These are phyloP conservation scores for Proteles cristata DNA, from an alignment of 2,113 vertebrate genomes.

Conservation along the genomic window DNA sequence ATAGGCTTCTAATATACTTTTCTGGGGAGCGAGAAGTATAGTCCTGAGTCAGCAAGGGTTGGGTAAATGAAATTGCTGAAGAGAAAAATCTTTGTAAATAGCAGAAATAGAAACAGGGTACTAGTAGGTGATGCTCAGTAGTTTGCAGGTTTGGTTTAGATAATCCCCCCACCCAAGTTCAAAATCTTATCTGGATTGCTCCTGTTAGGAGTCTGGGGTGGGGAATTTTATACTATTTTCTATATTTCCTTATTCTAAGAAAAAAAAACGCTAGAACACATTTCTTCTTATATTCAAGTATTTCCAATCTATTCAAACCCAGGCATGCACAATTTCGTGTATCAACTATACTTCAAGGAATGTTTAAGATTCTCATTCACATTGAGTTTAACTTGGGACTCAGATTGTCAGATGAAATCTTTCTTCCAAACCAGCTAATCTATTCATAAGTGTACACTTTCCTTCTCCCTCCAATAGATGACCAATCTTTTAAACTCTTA, in stretches of 20 bases:
- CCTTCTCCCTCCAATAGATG: neutral
- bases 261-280: neutral
- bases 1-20: constrained; percentile 25
- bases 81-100: constrained; percentile 39
- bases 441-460: neutral
- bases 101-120: neutral
- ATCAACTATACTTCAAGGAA: neutral
- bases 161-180: neutral
- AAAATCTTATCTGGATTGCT: constrained; percentile 17
- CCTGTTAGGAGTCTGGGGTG: neutral
- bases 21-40: neutral
- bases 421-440: neutral
- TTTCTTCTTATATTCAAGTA: neutral
- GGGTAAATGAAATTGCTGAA: constrained; percentile 50
- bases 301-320: neutral
- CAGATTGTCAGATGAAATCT: neutral
- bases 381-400: neutral
- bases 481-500: neutral
- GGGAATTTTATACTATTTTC: neutral
- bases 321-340: neutral
- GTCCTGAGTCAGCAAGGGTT: constrained; percentile 30
- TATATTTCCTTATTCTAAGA: neutral
- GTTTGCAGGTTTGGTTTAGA: neutral
- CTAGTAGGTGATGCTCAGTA: neutral
- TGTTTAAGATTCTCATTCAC: neutral